Conservation (phyloP, 2,113 vertebrate species). For the Cyprinodon brontotheroides region DNA sequence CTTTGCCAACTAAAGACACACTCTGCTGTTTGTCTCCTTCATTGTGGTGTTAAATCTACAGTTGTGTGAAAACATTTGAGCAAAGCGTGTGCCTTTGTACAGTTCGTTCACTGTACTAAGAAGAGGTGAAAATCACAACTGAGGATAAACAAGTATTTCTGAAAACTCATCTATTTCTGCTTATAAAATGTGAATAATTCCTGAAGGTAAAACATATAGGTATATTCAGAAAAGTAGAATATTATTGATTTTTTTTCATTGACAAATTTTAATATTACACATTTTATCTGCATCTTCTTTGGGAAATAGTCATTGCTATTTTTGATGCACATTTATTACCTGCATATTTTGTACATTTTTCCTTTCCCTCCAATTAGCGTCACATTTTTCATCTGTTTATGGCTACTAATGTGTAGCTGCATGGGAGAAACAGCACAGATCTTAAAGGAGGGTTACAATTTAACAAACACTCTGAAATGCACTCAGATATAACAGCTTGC, state of each 20-base stretch:
- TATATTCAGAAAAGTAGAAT: too few species aligned
- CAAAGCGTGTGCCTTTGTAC: neutral
- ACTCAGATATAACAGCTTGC: slow-evolving; percentile 31
- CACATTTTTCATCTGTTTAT: neutral
- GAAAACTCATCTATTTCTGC: neutral
- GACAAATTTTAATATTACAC: too few species aligned
- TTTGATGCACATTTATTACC: neutral
- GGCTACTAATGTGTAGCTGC: neutral
- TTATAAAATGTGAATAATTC: neutral
- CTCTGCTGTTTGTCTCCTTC: slow-evolving; percentile 9
- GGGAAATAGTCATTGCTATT: too few species aligned
- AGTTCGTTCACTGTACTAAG: neutral
- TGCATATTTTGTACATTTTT: neutral
- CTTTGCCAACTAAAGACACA: slow-evolving; percentile 2
- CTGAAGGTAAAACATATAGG: too few species aligned
- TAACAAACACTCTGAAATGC: slow-evolving; percentile 24
- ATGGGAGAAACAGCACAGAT: slow-evolving; percentile 1
- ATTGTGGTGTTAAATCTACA: slow-evolving; percentile 4
- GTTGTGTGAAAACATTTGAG: slow-evolving; percentile 1
- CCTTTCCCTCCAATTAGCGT: neutral
- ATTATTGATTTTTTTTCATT: too few species aligned
- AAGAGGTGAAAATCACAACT: slow-evolving; percentile 5
- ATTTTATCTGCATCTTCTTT: too few species aligned
- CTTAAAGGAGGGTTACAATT: neutral
- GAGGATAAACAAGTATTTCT: neutral